Conservation (phyloP, 2,113 vertebrate species). For the Channa argus region DNA sequence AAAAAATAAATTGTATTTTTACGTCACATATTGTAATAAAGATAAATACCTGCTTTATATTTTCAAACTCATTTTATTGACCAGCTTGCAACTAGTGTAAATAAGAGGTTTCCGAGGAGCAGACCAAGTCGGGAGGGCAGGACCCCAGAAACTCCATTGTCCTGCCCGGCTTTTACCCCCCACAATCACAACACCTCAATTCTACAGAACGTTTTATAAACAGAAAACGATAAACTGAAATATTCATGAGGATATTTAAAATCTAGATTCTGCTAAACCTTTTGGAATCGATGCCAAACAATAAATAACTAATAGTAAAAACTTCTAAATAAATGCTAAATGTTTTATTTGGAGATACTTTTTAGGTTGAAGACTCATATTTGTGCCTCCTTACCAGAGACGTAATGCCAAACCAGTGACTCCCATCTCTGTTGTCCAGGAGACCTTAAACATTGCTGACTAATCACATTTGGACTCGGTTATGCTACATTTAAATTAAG, state of each 20-base stretch:
- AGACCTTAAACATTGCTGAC: slow-evolving; percentile 13
- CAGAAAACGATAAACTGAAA: too few relatives aligned
- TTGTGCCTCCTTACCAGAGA: neutral
- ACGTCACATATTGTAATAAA: slow-evolving; percentile 13
- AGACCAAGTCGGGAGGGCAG: neutral
- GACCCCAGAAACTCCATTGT: too few relatives aligned
- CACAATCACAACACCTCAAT: too few relatives aligned
- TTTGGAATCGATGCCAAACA: too few relatives aligned
- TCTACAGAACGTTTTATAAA: too few relatives aligned
- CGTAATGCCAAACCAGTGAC: neutral
- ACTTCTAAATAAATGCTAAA: too few relatives aligned
- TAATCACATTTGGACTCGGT: neutral
- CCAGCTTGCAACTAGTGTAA: neutral
- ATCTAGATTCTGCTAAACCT: too few relatives aligned
- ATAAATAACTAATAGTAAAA: too few relatives aligned
- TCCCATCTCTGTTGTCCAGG: neutral
- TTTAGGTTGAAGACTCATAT: too few relatives aligned
- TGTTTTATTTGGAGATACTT: too few relatives aligned
- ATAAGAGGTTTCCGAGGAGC: neutral
- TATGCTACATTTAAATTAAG: slow-evolving; percentile 6
- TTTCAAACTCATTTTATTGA: neutral
- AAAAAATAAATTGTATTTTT: slow-evolving; percentile 22
- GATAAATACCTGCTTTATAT: slow-evolving; percentile 42
- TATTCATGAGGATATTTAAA: too few relatives aligned
- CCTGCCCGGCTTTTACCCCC: too few relatives aligned